Conservation (phyloP, 2,113 vertebrate genomes). For the Triplophysa rosa region DNA sequence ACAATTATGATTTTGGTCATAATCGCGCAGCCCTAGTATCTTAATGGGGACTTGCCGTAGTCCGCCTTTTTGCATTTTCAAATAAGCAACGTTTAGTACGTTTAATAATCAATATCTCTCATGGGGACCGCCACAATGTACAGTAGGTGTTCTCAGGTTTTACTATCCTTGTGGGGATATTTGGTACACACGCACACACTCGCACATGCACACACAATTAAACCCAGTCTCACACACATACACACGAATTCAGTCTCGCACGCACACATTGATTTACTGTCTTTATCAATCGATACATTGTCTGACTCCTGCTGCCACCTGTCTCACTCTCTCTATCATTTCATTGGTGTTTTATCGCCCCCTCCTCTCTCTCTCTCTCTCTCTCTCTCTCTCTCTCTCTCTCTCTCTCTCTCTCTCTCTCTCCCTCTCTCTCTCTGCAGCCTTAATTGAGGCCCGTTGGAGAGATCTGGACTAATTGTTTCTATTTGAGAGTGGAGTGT, state of each 20-base stretch:
- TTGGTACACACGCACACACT: background rate
- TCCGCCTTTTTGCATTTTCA: too few relatives aligned
- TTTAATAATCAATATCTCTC: too few relatives aligned
- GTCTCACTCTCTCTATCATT: conserved; percentile 43
- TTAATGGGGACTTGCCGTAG: too few relatives aligned
- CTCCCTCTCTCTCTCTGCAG: conserved; percentile 63
- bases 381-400: conserved; percentile 59
- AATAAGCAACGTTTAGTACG: too few relatives aligned
- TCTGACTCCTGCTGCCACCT: conserved; percentile 55
- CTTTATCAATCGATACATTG: conserved; percentile 41
- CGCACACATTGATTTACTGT: conserved; percentile 46
- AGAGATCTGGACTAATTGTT: conserved; percentile 82
- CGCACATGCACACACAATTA: conserved; percentile 6
- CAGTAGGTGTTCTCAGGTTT: too few relatives aligned
- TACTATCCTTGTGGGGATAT: too few relatives aligned
- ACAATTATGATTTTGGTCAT: too few relatives aligned
- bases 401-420: conserved; percentile 47
- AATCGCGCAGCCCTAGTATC: too few relatives aligned
- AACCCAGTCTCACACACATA: conserved; percentile 8
- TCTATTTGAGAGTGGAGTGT: conserved; percentile 77
- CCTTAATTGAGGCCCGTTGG: conserved; percentile 77
- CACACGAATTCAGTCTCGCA: background rate
- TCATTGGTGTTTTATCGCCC: conserved; percentile 37
- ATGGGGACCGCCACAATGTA: too few relatives aligned
- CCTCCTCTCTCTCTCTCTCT: conserved; percentile 47